Conservation (phyloP, 2,797 vertebrate species). For the Florisuga fusca region DNA sequence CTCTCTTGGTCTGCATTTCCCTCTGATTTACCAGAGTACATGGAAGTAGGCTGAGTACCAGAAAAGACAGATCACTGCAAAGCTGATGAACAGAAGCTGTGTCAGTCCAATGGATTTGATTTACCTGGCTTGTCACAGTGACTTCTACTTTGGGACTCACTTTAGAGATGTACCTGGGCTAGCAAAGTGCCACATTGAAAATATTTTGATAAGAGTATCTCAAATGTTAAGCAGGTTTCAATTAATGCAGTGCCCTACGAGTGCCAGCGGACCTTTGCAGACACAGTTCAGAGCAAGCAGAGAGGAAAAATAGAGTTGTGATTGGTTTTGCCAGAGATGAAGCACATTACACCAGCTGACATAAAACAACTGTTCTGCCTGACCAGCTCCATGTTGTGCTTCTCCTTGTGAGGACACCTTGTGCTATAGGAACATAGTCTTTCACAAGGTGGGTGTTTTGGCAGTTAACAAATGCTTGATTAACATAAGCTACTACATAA, state of each 20-base stretch:
- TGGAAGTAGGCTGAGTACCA: background rate
- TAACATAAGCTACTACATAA: slow-evolving; percentile 35
- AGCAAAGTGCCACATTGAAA: slow-evolving; percentile 43
- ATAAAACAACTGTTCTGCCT: slow-evolving; percentile 9
- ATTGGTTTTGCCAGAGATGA: slow-evolving; percentile 49
- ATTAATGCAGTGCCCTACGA: slow-evolving; percentile 9
- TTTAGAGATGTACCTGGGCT: slow-evolving; percentile 29
- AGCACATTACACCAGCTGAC: background rate
- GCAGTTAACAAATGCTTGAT: slow-evolving; percentile 59
- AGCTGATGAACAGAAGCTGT: background rate
- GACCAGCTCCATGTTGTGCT: background rate
- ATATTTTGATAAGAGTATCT: slow-evolving; percentile 28
- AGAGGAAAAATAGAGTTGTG: slow-evolving; percentile 18
- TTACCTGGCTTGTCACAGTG: slow-evolving; percentile 23
- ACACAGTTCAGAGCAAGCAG: background rate
- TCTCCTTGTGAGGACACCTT: slow-evolving; percentile 26
- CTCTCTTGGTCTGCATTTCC: background rate
- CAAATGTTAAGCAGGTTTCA: slow-evolving; percentile 11
- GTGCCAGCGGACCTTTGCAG: slow-evolving; percentile 31
- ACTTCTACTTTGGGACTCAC: slow-evolving; percentile 7
- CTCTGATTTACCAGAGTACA: background rate
- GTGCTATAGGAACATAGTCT: background rate
- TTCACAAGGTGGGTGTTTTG: background rate
- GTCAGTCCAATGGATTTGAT: slow-evolving; percentile 1
- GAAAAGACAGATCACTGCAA: background rate